Base-by-base conservation (phyloP, 2,888 invertebrate genomes). In the Oeneis ivallda region DNA sequence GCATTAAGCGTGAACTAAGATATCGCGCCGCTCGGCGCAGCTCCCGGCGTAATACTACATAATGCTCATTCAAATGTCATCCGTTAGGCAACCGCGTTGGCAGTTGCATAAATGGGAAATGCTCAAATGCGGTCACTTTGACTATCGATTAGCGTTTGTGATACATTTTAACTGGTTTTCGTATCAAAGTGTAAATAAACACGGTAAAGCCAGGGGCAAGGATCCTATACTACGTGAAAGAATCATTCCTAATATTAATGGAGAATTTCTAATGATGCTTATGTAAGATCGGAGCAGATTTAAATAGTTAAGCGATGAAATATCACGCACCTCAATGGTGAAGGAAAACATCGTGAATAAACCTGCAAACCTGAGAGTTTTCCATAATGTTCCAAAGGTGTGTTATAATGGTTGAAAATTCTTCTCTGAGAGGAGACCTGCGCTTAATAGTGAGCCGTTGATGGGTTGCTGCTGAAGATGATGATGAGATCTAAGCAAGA, bases 71-170 rank as follows among this genome's bases (percentile, higher is more conserved):
- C 17, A 17, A 47, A 47, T 47, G 47, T 47, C 47, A 47, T 8
- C 17, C 3, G 47, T 47, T 45, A 50, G 50, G 50, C 50, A 50
- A 26, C 50, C 47, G 26, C 49, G 49, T 10, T 6, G 26, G 32
- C 32, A n/a, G 32, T 52, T 32, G 52, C 52, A 52, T 52, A 32
- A 52, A 52, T 52, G 32, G 32, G 32, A 32, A 52, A 26, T 52
- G 26, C 26, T 26, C 26, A 26, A 26, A 4, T 26, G 52, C 32
- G 52, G 52, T 10, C 11, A 32, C 52, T 52, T 19, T 4, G n/a
- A 4, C 32, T 32, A n/a, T 6, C 6, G 26, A 52, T 26, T 52
- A 37, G 34, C 34, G 1, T 15, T n/a, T 32, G 26, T 52, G 52
- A 52, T 52, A 32, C 52, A 52, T 32, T 52, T n/a, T n/a, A 7